Percentiles rank a stretch among this genome's conserved stretches.
Evolutionary conservation across 2,888 invertebrate genomes (phyloP).

Genomic region (Pammene fasciana): DNA sequence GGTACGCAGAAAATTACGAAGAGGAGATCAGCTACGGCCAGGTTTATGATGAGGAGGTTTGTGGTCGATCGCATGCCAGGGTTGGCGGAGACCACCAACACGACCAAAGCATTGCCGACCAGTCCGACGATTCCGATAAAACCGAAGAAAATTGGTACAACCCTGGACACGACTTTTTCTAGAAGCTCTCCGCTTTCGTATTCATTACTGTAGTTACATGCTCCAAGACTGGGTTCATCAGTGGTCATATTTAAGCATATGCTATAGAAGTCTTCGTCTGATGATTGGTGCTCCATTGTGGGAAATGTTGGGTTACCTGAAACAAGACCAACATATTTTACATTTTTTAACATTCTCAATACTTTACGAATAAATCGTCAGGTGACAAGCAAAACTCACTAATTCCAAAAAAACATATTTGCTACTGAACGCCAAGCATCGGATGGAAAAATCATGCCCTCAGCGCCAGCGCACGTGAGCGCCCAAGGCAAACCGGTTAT

Average conservation of each 20-base stretch:
- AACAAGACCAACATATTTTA: slow-evolving; percentile 53
- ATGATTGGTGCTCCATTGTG: slow-evolving; percentile 60
- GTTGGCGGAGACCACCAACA: slow-evolving; percentile 93
- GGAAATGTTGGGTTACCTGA: slow-evolving; percentile 52
- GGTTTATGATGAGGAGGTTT: slow-evolving; percentile 94
- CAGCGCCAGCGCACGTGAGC: no score
- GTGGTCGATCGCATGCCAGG: slow-evolving; percentile 97
- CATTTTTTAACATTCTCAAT: background rate
- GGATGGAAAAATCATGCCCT: no score
- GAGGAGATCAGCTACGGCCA: slow-evolving; percentile 94
- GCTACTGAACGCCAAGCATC: no score
- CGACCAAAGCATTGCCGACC: slow-evolving; percentile 94
- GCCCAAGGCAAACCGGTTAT: no score
- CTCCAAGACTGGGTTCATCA: slow-evolving; percentile 64
- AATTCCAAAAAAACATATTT: no score
- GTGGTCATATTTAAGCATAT: slow-evolving; percentile 73
- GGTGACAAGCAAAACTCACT: no score
- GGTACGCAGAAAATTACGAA: slow-evolving; percentile 97
- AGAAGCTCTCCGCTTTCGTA: slow-evolving; percentile 80
- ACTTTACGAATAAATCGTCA: background rate
- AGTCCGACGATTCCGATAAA: slow-evolving; percentile 94
- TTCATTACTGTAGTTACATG: slow-evolving; percentile 72
- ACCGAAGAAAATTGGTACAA: slow-evolving; percentile 92
- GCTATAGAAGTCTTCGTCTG: slow-evolving; percentile 75
- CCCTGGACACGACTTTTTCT: slow-evolving; percentile 86